phyloP scores from a whole-genome alignment of 2,113 vertebrate genomes.

The Dipodomys spectabilis region DNA sequence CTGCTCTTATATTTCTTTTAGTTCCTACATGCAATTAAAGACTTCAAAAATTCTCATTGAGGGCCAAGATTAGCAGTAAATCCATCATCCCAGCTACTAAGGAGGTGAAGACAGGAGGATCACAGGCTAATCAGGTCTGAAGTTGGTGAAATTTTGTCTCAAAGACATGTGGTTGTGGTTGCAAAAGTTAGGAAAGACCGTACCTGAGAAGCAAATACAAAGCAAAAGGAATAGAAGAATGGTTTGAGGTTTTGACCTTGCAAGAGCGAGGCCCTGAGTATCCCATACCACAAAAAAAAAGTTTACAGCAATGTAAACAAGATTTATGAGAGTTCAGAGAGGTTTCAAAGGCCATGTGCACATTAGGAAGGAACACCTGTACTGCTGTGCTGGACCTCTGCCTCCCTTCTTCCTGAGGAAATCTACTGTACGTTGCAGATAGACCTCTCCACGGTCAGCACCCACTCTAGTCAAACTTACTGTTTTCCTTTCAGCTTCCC shows the following conservation, averaged over 20 bases:
- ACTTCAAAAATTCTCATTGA: neutral
- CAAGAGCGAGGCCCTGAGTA: no score
- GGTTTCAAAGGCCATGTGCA: neutral
- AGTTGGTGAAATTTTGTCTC: no score
- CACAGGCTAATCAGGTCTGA: no score
- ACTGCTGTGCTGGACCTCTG: neutral
- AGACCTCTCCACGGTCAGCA: neutral
- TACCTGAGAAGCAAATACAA: no score
- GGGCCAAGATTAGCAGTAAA: no score
- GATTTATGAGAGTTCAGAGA: neutral
- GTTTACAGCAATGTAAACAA: neutral
- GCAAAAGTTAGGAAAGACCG: no score
- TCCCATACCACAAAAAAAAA: neutral
- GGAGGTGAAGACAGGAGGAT: no score
- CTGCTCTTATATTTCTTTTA: neutral
- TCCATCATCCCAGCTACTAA: no score
- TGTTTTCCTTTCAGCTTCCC: constrained; percentile 35
- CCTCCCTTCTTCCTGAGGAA: neutral
- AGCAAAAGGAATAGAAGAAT: no score
- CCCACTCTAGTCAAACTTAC: neutral
- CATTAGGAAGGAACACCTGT: neutral
- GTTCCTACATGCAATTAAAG: neutral
- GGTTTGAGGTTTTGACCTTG: no score
- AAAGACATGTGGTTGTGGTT: no score
- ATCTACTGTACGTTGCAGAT: neutral